Base-by-base conservation (phyloP, 2,888 invertebrate species). In the Chrysomela aeneicollis region DNA sequence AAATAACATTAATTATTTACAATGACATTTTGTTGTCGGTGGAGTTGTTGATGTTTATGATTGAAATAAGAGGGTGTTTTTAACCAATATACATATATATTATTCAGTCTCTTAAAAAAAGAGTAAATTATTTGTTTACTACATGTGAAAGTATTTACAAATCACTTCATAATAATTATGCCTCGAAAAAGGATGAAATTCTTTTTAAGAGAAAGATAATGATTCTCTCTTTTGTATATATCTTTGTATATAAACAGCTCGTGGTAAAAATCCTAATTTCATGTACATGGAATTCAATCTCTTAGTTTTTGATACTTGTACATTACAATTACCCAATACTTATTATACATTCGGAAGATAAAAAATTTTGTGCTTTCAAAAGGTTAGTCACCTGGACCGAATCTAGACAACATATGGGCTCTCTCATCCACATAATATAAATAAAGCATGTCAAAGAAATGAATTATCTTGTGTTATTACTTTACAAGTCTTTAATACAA, bases 291-390 rank as follows among this genome's bases (percentile, higher is more conserved):
- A 72, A 73, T 71, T 66, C 66, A 71, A 71, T 69, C 66, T 70
- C 61, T 64, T 66, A 46, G 66, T 66, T 63, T 67, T 67, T 70
- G 61, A 69, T 59, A 64, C 59, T 59, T 61, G 59, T 67, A 67
- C 64, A 57, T 64, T 58, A 68, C 60, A 63, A 59, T 62, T 55
- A 71, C 63, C 54, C 57, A 66, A 64, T 63, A 59, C 59, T 62
- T 70, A 42, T 66, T 71, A 67, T 74, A 74, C 73, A 74, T 70
- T 71, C 65, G 73, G 71, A 74, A 72, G 73, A 72, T 72, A 66
- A 67, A 74, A 72, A 71, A 71, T 3, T 66, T 75, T 75, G 75
- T 75, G 75, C 75, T 72, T 68, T 69, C 58, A 50, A 58, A 50
- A 61, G 22, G 52, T 47, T 58, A 61, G 50, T 63, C 21, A 19